Conservation (phyloP, 2,888 invertebrate genomes). For the Pristionchus maxplancki region DNA sequence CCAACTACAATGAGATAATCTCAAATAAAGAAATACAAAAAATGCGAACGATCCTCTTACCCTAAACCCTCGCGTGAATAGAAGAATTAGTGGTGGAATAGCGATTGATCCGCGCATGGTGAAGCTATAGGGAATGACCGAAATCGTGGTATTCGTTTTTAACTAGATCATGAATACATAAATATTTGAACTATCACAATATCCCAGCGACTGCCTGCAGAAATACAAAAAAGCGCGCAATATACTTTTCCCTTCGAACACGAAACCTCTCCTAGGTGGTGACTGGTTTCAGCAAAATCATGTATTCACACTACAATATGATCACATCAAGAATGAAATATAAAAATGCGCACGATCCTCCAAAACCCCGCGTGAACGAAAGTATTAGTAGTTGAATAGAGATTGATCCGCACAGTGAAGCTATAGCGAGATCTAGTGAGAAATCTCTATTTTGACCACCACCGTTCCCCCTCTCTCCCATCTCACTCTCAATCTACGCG, state of each 20-base stretch:
- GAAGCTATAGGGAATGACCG: not conserved
- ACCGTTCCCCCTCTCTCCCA: not conserved
- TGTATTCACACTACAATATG: too few species aligned
- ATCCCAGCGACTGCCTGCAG: too few species aligned
- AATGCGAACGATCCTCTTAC: not conserved
- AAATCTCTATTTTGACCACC: conserved; percentile 20
- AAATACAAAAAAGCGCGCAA: too few species aligned
- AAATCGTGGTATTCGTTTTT: too few species aligned
- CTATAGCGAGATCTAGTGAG: conserved; percentile 21
- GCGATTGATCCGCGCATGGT: not conserved
- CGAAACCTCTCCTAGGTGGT: too few species aligned
- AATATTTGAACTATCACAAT: too few species aligned
- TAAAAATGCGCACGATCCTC: not conserved
- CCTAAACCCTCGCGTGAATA: not conserved
- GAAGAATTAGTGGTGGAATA: not conserved
- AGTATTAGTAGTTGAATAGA: not conserved
- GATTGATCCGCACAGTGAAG: not conserved
- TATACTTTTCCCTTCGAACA: too few species aligned
- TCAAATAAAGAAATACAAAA: too few species aligned
- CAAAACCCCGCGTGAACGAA: not conserved
- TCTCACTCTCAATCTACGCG: not conserved
- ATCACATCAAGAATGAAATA: too few species aligned
- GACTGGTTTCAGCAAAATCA: too few species aligned
- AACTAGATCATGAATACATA: too few species aligned
- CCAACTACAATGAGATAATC: too few species aligned